Evolutionary conservation across 2,888 invertebrate species (phyloP), one percentile per base, ranked within the genome.

Genomic region (Acanthococcus lagerstroemiae): DNA sequence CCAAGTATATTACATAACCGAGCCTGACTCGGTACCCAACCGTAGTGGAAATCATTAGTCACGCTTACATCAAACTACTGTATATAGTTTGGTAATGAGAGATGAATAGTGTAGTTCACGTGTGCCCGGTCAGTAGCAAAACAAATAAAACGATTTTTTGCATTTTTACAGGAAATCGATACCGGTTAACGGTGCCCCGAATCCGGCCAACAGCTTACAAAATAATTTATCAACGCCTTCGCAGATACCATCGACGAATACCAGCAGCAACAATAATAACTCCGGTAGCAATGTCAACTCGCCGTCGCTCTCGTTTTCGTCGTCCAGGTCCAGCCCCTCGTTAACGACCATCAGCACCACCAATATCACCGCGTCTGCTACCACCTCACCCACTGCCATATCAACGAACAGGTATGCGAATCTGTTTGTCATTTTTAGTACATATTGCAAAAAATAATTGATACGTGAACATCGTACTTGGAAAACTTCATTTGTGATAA

Each of bases 301-400:
- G 19, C 61, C 61, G 24, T 61, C 61, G 26, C 12, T 61, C 15
- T 61, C 54, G n/a, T 61, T 61, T n/a, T 52, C 52, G n/a, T 61
- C 61, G 2, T 61, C 61, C 19, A 50, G 52, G 30, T 61, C 61
- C 5, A 61, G 61, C 21, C 61, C 61, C 7, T 61, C 54, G 21
- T 21, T 61, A 19, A 61, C 61, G 44, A 50, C 54, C 5, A 48
- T 30, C 37, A 50, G 30, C 22, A 61, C 52, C 4, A 61, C 61
- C 24, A 61, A 61, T 22, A 50, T 30, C 26, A 37, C 30, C 30
- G 61, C 61, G 22, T 61, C 61, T 52, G 52, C 61, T 46, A 61
- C 61, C 44, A 61, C 61, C 3, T 61, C 61, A 52, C 61, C 61
- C 48, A 60, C 60, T 60, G 60, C 60, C 54, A 50, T 61, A 52